Conservation (phyloP, 2,888 invertebrate species). For the Ennomos fuscantarius region DNA sequence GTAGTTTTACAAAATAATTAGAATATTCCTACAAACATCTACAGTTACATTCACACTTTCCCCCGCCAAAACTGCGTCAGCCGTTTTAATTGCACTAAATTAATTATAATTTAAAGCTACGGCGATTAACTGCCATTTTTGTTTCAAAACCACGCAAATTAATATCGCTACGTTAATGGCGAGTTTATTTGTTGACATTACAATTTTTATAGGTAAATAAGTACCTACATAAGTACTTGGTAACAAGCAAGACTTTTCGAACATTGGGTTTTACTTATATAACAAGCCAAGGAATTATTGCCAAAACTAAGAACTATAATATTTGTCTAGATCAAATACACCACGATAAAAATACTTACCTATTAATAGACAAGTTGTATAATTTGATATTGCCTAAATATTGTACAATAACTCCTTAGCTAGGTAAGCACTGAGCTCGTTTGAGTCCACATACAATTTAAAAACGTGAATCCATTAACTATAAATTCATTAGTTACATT, state of each 20-base stretch:
- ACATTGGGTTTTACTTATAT: neutral
- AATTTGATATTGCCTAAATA: slow-evolving; percentile 28
- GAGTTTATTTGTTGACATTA: slow-evolving; percentile 34
- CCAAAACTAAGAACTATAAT: slow-evolving; percentile 27
- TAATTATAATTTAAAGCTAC: slow-evolving; percentile 66
- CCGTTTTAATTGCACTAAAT: slow-evolving; percentile 77
- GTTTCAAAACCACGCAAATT: slow-evolving; percentile 43
- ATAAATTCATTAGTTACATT: slow-evolving; percentile 29
- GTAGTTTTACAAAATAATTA: slow-evolving; percentile 78
- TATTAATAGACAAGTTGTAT: slow-evolving; percentile 31
- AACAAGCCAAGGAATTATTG: slow-evolving; percentile 37
- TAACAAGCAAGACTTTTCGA: slow-evolving; percentile 6
- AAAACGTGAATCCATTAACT: slow-evolving; percentile 29
- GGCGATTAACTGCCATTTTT: slow-evolving; percentile 48
- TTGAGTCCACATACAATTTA: slow-evolving; percentile 26
- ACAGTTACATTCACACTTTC: slow-evolving; percentile 71
- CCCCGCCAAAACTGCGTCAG: slow-evolving; percentile 64
- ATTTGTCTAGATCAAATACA: slow-evolving; percentile 31
- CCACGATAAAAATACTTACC: slow-evolving; percentile 27
- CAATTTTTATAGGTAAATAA: slow-evolving; percentile 1
- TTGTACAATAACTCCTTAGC: slow-evolving; percentile 25
- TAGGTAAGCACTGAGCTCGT: slow-evolving; percentile 1
- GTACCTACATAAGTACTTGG: neutral
- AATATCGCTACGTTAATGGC: slow-evolving; percentile 50
- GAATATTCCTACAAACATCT: slow-evolving; percentile 70